These are phyloP conservation scores for Ictalurus furcatus DNA, from an alignment of 2,113 vertebrate species.

Conservation along the genomic window DNA sequence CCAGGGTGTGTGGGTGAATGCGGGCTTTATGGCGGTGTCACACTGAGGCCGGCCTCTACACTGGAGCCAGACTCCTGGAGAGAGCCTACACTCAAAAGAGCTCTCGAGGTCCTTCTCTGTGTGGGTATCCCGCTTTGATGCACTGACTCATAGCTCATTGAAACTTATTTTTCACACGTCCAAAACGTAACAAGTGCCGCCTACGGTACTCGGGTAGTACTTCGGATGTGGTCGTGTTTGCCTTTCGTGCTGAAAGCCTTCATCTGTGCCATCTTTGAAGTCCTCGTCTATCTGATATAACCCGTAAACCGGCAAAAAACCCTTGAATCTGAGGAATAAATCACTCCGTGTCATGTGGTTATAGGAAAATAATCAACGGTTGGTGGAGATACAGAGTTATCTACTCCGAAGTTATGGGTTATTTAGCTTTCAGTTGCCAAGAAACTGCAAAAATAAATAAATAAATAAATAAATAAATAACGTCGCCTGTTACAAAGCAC, in stretches of 20 bases:
- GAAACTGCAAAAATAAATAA: too few species aligned
- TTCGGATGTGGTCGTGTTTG: not conserved
- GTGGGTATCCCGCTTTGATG: slow-evolving; percentile 28
- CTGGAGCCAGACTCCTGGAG: slow-evolving; percentile 30
- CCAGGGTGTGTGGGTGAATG: slow-evolving; percentile 33
- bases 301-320: not conserved
- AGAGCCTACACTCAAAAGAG: slow-evolving; percentile 24
- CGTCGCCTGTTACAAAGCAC: not conserved
- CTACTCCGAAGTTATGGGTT: too few species aligned
- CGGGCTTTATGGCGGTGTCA: slow-evolving; percentile 41
- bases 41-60: slow-evolving; percentile 29
- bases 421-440: not conserved
- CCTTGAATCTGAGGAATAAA: not conserved
- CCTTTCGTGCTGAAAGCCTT: not conserved
- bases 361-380: not conserved
- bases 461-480: too few species aligned
- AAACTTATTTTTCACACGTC: slow-evolving; percentile 38
- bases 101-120: slow-evolving; percentile 16
- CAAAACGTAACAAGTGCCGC: not conserved
- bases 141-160: slow-evolving; percentile 28
- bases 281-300: not conserved
- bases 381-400: not conserved
- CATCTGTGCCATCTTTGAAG: not conserved
- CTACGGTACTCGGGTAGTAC: not conserved
- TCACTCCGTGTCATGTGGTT: not conserved